A percentile compares a stretch with the other conserved stretches of the same genome.
Evolutionary conservation across 92 coral and sea anemone genomes (phyloP).

Genomic region (Phenganax stokvisi): DNA sequence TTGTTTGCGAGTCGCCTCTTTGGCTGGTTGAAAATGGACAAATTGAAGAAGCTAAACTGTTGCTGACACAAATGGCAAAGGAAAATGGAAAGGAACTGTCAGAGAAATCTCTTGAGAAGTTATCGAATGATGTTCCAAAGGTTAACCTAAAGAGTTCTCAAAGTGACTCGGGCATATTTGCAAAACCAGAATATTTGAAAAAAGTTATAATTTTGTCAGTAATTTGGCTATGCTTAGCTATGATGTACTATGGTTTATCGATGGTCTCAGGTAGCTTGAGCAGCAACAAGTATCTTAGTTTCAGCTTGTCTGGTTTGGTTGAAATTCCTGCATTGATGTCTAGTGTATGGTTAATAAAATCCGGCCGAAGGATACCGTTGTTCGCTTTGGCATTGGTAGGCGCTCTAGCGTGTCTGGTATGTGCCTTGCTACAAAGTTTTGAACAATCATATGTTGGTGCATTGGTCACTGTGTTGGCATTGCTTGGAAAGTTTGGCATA

Average conservation of each 20-base stretch:
- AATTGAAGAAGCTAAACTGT: slow-evolving; percentile 63
- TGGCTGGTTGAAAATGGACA: slow-evolving; percentile 79
- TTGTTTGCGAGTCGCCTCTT: slow-evolving; percentile 76
- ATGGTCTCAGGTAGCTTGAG: slow-evolving; percentile 5
- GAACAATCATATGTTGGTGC: background rate
- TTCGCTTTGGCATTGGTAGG: slow-evolving; percentile 13
- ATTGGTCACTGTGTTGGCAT: background rate
- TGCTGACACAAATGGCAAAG: slow-evolving; percentile 56
- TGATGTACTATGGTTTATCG: slow-evolving; percentile 32
- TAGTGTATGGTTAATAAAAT: slow-evolving; percentile 18
- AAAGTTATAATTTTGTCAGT: background rate
- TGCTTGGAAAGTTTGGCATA: slow-evolving; percentile 28
- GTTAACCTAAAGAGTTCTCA: background rate
- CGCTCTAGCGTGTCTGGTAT: slow-evolving; percentile 13
- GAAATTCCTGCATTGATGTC: slow-evolving; percentile 19
- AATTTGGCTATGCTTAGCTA: slow-evolving; percentile 7
- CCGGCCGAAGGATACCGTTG: slow-evolving; percentile 19
- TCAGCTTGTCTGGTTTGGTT: slow-evolving; percentile 33
- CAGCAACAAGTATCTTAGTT: slow-evolving; percentile 24
- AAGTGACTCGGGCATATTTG: background rate
- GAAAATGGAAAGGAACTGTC: slow-evolving; percentile 46
- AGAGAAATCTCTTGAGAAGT: slow-evolving; percentile 16
- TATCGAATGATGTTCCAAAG: background rate
- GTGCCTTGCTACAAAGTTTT: background rate
- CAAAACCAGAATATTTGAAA: slow-evolving; percentile 16